Evolutionary conservation across 2,888 invertebrate genomes (phyloP).

Genomic region (Spisula solida): DNA sequence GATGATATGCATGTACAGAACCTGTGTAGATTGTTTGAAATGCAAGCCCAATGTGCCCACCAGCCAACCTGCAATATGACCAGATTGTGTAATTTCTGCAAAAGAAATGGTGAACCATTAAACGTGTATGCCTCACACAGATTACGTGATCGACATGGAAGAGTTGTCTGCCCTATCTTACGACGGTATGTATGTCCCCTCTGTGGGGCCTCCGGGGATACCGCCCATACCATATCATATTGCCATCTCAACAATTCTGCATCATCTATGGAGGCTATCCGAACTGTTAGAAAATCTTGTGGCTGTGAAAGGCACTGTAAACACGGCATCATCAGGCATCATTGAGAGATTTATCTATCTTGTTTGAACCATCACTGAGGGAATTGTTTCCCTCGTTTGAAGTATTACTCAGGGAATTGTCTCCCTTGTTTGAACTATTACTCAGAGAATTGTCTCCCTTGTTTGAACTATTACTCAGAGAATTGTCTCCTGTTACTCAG

Average conservation of each 20-base stretch:
- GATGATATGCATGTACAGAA: constrained; percentile 25
- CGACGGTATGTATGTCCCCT: constrained; percentile 91
- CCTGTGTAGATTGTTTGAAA: constrained; percentile 41
- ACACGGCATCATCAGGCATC: constrained; percentile 33
- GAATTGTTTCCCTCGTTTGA: not conserved
- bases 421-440: too few species aligned
- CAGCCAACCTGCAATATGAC: not conserved
- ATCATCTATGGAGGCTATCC: constrained; percentile 38
- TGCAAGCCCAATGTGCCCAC: not conserved
- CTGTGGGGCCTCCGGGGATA: constrained; percentile 91
- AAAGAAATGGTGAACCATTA: constrained; percentile 92
- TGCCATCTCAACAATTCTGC: constrained; percentile 88
- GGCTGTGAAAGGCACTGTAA: constrained; percentile 56
- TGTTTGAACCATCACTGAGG: not conserved
- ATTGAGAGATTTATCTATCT: not conserved
- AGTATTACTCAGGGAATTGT: too few species aligned
- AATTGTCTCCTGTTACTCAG: too few species aligned
- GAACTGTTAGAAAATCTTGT: constrained; percentile 58
- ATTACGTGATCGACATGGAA: constrained; percentile 90
- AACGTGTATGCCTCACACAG: constrained; percentile 90
- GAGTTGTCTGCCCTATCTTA: constrained; percentile 92
- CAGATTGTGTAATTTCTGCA: constrained; percentile 89
- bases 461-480: too few species aligned
- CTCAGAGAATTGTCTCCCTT: too few species aligned
- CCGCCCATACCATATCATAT: constrained; percentile 93